Conservation (phyloP, 2,888 invertebrate species). For the Lissonota sp. region DNA sequence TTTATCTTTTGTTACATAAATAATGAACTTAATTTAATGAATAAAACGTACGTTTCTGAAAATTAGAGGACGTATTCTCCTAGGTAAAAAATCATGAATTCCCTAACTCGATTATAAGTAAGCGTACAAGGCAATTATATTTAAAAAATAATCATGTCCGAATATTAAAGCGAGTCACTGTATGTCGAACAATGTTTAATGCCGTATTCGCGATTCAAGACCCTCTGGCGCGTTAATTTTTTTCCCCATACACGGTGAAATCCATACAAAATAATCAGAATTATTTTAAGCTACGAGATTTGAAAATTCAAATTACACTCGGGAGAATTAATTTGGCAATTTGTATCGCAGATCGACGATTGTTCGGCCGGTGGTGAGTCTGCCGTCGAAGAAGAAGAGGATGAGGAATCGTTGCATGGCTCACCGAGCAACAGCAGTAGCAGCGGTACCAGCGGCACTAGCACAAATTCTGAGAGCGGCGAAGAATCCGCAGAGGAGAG, state of each 20-base stretch:
- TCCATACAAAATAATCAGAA: not conserved
- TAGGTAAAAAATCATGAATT: no score
- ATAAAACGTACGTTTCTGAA: no score
- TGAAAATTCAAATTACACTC: no score
- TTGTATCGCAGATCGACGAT: constrained; percentile 78
- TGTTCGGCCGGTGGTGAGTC: constrained; percentile 82
- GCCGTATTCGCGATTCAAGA: not conserved
- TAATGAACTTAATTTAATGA: no score
- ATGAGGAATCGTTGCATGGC: constrained; percentile 79
- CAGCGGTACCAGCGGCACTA: constrained; percentile 78
- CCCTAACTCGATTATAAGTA: no score
- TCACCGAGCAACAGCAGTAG: constrained; percentile 79
- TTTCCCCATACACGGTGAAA: not conserved
- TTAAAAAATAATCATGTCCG: no score
- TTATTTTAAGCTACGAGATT: not conserved
- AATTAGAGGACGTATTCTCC: no score
- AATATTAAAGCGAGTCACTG: no score
- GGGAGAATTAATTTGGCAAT: not conserved
- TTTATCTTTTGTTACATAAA: no score
- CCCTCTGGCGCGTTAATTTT: not conserved
- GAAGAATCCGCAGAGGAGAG: constrained; percentile 81
- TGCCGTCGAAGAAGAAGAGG: constrained; percentile 81
- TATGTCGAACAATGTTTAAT: not conserved
- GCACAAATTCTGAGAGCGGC: constrained; percentile 79
- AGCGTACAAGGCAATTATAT: no score